Evolutionary conservation across 1,140 invertebrate species (phyloP).

Genomic region (Tenebrio molitor): DNA sequence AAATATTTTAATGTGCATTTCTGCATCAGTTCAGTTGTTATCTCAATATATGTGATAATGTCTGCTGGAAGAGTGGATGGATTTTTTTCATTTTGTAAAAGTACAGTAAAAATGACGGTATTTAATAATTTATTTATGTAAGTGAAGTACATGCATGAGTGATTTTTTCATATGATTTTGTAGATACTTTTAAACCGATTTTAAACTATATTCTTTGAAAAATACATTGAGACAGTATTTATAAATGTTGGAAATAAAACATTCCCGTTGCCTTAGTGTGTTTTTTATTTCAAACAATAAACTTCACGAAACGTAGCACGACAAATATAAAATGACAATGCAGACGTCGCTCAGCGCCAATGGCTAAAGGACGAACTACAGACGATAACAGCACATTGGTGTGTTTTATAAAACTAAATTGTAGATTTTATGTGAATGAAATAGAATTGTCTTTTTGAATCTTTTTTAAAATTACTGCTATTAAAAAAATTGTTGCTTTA

Average conservation of each 20-base stretch:
- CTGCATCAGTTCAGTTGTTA: slow-evolving; percentile 26
- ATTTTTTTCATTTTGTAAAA: slow-evolving; percentile 28
- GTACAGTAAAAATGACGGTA: slow-evolving; percentile 25
- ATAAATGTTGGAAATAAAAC: slow-evolving; percentile 40
- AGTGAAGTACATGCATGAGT: slow-evolving; percentile 13
- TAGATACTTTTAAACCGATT: slow-evolving; percentile 13
- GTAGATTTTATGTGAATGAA: too few relatives aligned
- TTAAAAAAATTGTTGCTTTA: too few relatives aligned
- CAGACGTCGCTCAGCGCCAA: too few relatives aligned
- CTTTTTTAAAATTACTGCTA: too few relatives aligned
- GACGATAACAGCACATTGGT: too few relatives aligned
- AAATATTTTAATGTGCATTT: slow-evolving; percentile 23
- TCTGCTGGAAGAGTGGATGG: slow-evolving; percentile 20
- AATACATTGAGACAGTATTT: slow-evolving; percentile 40
- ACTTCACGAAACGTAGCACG: too few relatives aligned
- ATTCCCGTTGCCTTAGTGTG: slow-evolving; percentile 27
- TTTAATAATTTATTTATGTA: slow-evolving; percentile 42
- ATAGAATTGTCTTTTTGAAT: too few relatives aligned
- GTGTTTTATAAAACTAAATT: too few relatives aligned
- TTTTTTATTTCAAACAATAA: slow-evolving; percentile 19
- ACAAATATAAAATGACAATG: too few relatives aligned
- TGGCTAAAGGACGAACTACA: too few relatives aligned
- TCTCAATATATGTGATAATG: slow-evolving; percentile 36
- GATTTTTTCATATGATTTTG: slow-evolving; percentile 41
- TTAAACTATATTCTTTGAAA: slow-evolving; percentile 17